phyloP scores from a whole-genome alignment of 2,113 vertebrate species.

The Redunca redunca region DNA sequence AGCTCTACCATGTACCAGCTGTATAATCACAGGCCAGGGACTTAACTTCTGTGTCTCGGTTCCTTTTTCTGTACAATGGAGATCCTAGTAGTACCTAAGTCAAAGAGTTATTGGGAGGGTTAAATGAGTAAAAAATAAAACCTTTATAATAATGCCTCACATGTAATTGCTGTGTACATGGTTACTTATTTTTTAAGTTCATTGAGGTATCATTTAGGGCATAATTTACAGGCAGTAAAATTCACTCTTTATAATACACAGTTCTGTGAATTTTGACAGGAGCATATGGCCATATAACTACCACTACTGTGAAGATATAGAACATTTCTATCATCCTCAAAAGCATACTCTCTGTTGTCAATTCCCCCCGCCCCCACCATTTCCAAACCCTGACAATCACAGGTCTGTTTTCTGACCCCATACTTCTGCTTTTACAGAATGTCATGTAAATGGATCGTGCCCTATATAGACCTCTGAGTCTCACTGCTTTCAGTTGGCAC shows the following conservation, averaged over 20 bases:
- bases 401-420: not conserved
- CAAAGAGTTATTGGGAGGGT: not conserved
- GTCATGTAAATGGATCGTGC: not conserved
- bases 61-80: not conserved
- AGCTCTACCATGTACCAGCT: not conserved
- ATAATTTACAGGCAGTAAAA: not conserved
- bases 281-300: not conserved
- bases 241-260: not conserved
- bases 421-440: not conserved
- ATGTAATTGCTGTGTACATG: not conserved
- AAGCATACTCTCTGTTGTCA: not conserved
- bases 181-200: not conserved
- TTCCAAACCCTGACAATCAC: not conserved
- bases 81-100: not conserved
- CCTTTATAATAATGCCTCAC: not conserved
- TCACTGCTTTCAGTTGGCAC: not conserved
- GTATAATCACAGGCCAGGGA: not conserved
- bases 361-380: rapidly evolving
- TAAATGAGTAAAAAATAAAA: not conserved
- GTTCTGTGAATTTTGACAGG: not conserved
- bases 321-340: not conserved
- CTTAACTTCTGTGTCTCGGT: not conserved
- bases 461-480: not conserved
- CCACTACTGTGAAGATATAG: not conserved
- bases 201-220: not conserved